Evolutionary conservation across 2,113 vertebrate genomes (phyloP).

Genomic region (Physeter macrocephalus): DNA sequence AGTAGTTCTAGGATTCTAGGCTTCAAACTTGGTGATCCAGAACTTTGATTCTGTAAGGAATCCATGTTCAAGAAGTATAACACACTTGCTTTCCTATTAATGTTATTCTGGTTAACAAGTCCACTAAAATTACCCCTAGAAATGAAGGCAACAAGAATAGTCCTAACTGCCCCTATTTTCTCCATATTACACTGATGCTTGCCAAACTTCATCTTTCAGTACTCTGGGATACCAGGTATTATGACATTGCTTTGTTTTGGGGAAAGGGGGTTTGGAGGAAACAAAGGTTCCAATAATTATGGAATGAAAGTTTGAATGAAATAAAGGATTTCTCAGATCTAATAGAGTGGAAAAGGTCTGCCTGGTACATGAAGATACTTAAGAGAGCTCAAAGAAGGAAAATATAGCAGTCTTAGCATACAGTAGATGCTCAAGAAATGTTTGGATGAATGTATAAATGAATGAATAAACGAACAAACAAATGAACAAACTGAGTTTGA

Average conservation of each 20-base stretch:
- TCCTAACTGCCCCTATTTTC: not conserved
- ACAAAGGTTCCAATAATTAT: not conserved
- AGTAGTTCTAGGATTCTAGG: not conserved
- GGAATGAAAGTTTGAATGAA: not conserved
- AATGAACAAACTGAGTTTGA: not conserved
- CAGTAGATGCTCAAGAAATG: not conserved
- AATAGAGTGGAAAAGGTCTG: not conserved
- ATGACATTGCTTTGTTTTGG: not conserved
- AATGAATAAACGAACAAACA: not conserved
- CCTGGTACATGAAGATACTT: not conserved
- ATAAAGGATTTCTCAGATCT: not conserved
- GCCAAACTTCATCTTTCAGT: not conserved
- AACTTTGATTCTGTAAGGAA: not conserved
- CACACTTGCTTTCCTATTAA: not conserved
- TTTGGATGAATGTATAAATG: not conserved
- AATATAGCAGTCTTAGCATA: not conserved
- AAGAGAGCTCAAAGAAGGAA: not conserved
- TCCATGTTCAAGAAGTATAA: not conserved
- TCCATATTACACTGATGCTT: not conserved
- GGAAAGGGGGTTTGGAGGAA: not conserved
- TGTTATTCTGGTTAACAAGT: not conserved
- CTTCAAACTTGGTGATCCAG: not conserved
- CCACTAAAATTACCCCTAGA: not conserved
- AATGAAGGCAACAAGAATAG: not conserved
- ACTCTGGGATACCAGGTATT: not conserved